Percentiles rank a stretch among this genome's conserved stretches.
phyloP scores from a whole-genome alignment of 2,113 vertebrate genomes.

The Hemicordylus capensis region DNA sequence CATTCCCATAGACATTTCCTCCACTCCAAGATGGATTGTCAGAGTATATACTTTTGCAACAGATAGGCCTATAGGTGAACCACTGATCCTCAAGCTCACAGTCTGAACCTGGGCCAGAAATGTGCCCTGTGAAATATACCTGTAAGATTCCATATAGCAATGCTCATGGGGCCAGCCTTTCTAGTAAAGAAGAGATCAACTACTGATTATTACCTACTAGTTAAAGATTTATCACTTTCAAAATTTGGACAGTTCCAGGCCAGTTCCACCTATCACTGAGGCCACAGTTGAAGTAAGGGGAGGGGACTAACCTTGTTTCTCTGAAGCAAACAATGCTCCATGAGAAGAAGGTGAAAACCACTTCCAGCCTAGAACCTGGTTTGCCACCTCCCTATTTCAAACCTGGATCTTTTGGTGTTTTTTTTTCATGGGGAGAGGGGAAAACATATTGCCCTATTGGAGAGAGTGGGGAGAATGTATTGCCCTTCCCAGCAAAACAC shows the following conservation, averaged over 20 bases:
- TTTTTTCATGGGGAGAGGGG: neutral
- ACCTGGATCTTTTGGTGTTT: neutral
- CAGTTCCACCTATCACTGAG: neutral
- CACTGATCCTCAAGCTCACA: conserved; percentile 40
- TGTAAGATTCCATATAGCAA: conserved; percentile 62
- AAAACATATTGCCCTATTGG: no score
- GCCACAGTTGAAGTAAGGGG: neutral
- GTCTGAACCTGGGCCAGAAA: conserved; percentile 39
- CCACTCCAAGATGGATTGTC: conserved; percentile 17
- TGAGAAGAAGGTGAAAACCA: neutral
- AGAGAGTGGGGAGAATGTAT: neutral
- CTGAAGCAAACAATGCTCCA: neutral
- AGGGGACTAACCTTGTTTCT: no score
- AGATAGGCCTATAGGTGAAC: conserved; percentile 48
- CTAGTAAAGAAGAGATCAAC: conserved; percentile 43
- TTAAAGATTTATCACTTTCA: neutral
- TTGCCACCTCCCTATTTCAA: neutral
- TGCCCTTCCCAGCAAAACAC: neutral
- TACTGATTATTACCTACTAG: neutral
- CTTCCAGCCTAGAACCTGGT: neutral
- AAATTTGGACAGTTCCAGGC: neutral
- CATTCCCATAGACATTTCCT: conserved; percentile 50
- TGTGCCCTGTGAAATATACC: conserved; percentile 54
- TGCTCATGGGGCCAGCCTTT: conserved; percentile 46
- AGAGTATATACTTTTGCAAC: neutral